Evolutionary conservation across 2,888 invertebrate species (phyloP).

Genomic region (Acrocera orbiculus): DNA sequence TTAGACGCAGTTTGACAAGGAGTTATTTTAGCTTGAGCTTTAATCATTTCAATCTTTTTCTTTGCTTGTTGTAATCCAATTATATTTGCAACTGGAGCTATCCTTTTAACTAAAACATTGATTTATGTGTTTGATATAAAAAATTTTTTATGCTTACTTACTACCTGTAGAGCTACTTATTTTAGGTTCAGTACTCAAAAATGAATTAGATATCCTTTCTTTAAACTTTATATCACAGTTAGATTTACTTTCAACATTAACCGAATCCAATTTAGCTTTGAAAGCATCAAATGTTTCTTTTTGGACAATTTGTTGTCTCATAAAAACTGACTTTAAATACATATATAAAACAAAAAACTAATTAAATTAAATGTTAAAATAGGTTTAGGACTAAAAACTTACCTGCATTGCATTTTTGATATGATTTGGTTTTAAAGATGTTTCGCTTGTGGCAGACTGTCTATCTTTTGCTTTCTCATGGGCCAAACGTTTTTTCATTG

Average conservation of each 20-base stretch:
- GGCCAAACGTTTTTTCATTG: conserved; percentile 52
- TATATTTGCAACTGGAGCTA: conserved; percentile 65
- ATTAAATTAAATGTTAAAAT: background rate
- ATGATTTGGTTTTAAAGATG: conserved; percentile 34
- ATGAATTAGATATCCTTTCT: too few relatives aligned
- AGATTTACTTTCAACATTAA: too few relatives aligned
- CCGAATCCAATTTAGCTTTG: too few relatives aligned
- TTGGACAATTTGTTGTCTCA: conserved; percentile 24
- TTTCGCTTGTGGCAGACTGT: conserved; percentile 24
- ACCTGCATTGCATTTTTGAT: conserved; percentile 39
- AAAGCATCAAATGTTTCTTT: conserved; percentile 20
- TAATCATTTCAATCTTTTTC: conserved; percentile 40
- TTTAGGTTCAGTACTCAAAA: too few relatives aligned
- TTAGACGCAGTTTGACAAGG: conserved; percentile 51
- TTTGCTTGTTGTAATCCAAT: conserved; percentile 52
- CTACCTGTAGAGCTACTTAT: conserved; percentile 18
- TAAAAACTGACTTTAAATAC: conserved; percentile 20
- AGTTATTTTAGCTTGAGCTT: conserved; percentile 36
- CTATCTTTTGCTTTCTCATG: conserved; percentile 39
- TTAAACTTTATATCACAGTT: too few relatives aligned
- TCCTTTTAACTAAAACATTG: too few relatives aligned
- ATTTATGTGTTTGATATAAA: conserved; percentile 1
- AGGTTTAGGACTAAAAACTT: conserved; percentile 22
- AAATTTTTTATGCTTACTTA: background rate
- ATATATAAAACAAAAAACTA: background rate